Base-by-base conservation (phyloP, 2,113 vertebrate species). In the Pollachius pollachius region DNA sequence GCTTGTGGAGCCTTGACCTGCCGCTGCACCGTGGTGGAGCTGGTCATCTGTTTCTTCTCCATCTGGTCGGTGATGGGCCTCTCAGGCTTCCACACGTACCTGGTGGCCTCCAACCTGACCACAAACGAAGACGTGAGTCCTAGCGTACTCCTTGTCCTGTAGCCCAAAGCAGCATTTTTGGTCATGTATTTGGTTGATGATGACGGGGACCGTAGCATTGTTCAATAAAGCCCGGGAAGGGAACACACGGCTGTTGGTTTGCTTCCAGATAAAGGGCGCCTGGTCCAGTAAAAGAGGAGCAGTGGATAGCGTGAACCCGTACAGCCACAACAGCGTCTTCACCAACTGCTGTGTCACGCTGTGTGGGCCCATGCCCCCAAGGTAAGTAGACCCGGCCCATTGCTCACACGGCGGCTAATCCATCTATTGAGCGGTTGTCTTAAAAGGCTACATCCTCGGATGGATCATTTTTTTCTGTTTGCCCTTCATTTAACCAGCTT, bases 51-150 rank as follows among this genome's bases (percentile, higher is more conserved):
- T 87, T 98, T 98, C 88, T 98, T 98, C 89, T 98, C 97, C 79
- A 95, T 99, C 84, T 99, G 97, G 97, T 97, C 95, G 75, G 94
- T 98, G 89, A 79, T 99, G 91, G 97, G 97, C 90, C 96, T 99
- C 90, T 98, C 96, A 91, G 97, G 97, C 89, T 99, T 98, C 90
- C 97, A 99, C 89, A 99, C 97, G 30, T 99, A 98, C 1, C 92
- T 99, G 67, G 93, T 98, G 11, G 96, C 97, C 87, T 97, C 96
- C 80, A 99, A 99, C 87, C 92, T 98, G 89, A 99, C 97, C 8
- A 99, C 97, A 0, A 99, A 98, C 0, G 97, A 99, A 91, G 97
- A 99, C 0, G 97, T 98, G 81, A 98, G 95, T 95, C 90, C 68
- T 9, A 58, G 15, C 27, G 4, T 34, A 1, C 30, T 5, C 30